Evolutionary conservation across 92 coral and sea anemone genomes (phyloP).

Genomic region (Phenganax subtilis): DNA sequence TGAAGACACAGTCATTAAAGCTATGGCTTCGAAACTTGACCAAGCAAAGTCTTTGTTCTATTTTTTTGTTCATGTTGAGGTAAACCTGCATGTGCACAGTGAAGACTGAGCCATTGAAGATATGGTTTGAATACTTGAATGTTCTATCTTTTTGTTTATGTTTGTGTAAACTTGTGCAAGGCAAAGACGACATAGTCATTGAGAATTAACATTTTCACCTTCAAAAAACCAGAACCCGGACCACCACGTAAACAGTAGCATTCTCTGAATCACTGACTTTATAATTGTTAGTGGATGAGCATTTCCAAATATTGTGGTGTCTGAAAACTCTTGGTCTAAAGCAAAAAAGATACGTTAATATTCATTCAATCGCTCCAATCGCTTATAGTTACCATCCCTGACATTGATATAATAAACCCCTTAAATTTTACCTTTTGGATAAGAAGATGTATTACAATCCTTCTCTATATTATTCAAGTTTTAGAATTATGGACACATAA

Average conservation of each 20-base stretch:
- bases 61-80: too few species aligned
- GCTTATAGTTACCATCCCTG: too few species aligned
- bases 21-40: too few species aligned
- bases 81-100: too few species aligned
- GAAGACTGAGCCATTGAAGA: too few species aligned
- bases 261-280: conserved; percentile 28
- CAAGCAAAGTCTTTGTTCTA: too few species aligned
- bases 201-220: background rate
- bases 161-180: background rate
- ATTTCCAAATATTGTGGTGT: conserved; percentile 5
- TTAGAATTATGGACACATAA: too few species aligned
- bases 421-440: too few species aligned
- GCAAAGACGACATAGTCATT: background rate
- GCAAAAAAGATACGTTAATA: background rate
- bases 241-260: conserved; percentile 36
- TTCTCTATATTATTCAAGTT: too few species aligned
- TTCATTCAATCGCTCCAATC: background rate
- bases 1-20: too few species aligned
- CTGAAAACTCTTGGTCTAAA: conserved; percentile 11
- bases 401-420: too few species aligned
- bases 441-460: background rate
- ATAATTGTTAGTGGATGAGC: conserved; percentile 32
- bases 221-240: conserved; percentile 41
- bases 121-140: background rate
- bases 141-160: background rate